phyloP scores from a whole-genome alignment of 23 tunicate species.

The Oikopleura vanhoeffeni region DNA sequence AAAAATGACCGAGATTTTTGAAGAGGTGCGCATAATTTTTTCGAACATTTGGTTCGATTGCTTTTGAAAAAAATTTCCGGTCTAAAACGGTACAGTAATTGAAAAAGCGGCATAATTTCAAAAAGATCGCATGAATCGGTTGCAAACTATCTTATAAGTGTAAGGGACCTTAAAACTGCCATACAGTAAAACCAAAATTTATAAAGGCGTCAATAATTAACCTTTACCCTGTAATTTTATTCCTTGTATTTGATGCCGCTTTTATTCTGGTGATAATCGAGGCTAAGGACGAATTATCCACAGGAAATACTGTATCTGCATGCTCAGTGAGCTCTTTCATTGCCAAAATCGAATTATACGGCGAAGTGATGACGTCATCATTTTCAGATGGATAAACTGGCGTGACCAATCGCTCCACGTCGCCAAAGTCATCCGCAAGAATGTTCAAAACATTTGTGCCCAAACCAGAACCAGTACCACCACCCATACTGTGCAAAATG shows the following conservation, averaged over 20 bases:
- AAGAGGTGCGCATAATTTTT: too few species aligned
- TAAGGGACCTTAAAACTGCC: too few species aligned
- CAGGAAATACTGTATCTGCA: conserved; percentile 89
- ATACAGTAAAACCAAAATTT: too few species aligned
- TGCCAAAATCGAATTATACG: conserved; percentile 78
- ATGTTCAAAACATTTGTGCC: conserved; percentile 57
- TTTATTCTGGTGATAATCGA: background rate
- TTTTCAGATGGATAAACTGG: conserved; percentile 82
- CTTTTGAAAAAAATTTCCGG: too few species aligned
- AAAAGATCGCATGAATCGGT: too few species aligned
- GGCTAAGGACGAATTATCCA: conserved; percentile 41
- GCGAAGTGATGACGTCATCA: conserved; percentile 95
- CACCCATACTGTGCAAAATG: conserved; percentile 93
- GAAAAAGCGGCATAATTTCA: too few species aligned
- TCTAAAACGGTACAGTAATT: too few species aligned
- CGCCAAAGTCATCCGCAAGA: conserved; percentile 56
- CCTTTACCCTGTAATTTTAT: background rate
- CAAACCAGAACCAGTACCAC: conserved; percentile 94
- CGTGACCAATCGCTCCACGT: conserved; percentile 71
- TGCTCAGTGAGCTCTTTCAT: conserved; percentile 66
- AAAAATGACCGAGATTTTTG: too few species aligned
- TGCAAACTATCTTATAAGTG: too few species aligned
- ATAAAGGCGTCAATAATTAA: too few species aligned
- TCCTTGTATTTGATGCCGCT: background rate
- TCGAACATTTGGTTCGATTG: too few species aligned